Evolutionary conservation across 1,140 invertebrate species (phyloP), one percentile per base, ranked within the genome.

Genomic region (Delia radicum): DNA sequence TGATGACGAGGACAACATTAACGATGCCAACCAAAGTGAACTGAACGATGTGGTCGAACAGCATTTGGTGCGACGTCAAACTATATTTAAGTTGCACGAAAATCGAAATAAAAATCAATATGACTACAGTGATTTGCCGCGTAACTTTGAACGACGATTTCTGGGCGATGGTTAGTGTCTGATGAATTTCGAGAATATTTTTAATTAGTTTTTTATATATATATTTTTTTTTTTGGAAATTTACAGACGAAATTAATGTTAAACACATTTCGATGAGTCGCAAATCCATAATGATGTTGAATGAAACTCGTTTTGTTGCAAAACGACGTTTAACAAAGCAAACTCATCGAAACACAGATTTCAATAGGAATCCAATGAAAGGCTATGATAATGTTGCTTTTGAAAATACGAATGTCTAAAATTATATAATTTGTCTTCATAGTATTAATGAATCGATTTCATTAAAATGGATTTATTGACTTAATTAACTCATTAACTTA

Each of bases 1-100:
- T 5, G 86, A 87, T 26, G 86, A 88, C 26, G 83, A 87, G 13
- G 78, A 81, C 7, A 82, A 81, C n/a, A 77, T 78, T 12, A 80
- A 81, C 13, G 18, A 80, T 3, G 21, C 71, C 27, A 69, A 31
- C n/a, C 18, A 7, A 12, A 37, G 21, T 18, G 31, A 69, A 10
- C 75, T 31, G 55, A 76, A n/a, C 48, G 48, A 76, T 12, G 81
- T 84, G 7, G 72, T 78, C n/a, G 73, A 80, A 8, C 76, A 80
- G 18, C 79, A 81, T 73, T 63, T 75, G 8, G 79, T 77, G 0
- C 81, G 84, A 8, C 79, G 84, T 1, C 81, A 81, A 55, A 86
- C 84, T 13, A 84, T 86, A 26, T 81, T 77, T 33, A 78, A 79
- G 42, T 75, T 86, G 27, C 79, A 83, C 15, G 81, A 82, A 71